Evolutionary conservation across 2,888 invertebrate genomes (phyloP).

Genomic region (Chelonus formosanus): DNA sequence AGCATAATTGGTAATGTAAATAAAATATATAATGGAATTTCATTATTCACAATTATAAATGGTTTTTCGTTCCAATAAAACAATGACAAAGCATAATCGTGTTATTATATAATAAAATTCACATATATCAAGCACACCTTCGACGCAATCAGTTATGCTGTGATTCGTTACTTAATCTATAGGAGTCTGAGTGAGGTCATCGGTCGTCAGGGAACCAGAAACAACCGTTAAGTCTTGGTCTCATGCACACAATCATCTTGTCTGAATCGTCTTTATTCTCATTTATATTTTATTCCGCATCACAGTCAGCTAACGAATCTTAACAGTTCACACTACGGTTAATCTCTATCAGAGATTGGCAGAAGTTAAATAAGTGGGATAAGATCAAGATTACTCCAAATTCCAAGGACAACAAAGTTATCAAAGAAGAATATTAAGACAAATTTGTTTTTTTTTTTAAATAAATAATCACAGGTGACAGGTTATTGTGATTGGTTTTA

Average conservation of each 20-base stretch:
- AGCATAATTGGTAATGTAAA: too few species aligned
- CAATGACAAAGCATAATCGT: too few species aligned
- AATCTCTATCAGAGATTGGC: too few species aligned
- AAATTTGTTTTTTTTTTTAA: background rate
- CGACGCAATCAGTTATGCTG: too few species aligned
- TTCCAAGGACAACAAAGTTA: background rate
- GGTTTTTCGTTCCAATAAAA: too few species aligned
- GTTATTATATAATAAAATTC: too few species aligned
- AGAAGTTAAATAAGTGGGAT: background rate
- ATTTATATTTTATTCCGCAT: background rate
- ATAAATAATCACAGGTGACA: constrained; percentile 15
- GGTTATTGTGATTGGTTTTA: constrained; percentile 5
- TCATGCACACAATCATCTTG: constrained; percentile 16
- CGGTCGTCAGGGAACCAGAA: constrained; percentile 29
- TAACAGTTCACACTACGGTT: too few species aligned
- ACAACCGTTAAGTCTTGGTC: constrained; percentile 28
- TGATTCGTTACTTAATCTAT: constrained; percentile 4
- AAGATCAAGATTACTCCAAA: background rate
- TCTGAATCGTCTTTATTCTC: constrained; percentile 1
- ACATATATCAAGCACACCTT: too few species aligned
- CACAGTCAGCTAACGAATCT: background rate
- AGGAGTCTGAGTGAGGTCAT: constrained; percentile 23
- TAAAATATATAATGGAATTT: too few species aligned
- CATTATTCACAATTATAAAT: too few species aligned
- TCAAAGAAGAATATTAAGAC: background rate